These are phyloP conservation scores for Pempheris klunzingeri DNA, from an alignment of 2,797 vertebrate species.

Conservation along the genomic window DNA sequence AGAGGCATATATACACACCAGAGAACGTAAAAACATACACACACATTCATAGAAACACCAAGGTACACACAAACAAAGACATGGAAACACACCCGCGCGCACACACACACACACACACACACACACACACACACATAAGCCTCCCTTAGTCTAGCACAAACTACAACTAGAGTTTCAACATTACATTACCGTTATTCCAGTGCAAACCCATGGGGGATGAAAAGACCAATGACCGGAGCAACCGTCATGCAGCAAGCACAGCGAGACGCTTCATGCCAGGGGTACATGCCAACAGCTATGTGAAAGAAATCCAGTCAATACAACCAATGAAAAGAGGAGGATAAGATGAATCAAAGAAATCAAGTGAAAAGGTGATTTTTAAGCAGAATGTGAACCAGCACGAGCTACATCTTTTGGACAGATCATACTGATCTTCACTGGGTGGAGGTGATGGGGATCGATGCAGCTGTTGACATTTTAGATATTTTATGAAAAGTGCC, in stretches of 20 bases:
- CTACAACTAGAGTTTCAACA: constrained; percentile 29
- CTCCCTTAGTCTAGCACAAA: constrained; percentile 23
- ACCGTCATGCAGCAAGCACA: constrained; percentile 84
- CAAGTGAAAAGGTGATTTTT: constrained; percentile 1
- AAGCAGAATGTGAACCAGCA: constrained; percentile 21
- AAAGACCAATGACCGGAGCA: constrained; percentile 65
- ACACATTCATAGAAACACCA: constrained; percentile 15
- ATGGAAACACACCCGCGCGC: constrained; percentile 69
- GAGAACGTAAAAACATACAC: constrained; percentile 75
- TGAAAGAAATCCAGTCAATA: constrained; percentile 64
- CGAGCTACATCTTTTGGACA: background rate
- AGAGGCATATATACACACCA: background rate
- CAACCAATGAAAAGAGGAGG: constrained; percentile 37
- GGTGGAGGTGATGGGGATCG: constrained; percentile 2
- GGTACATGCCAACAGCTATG: constrained; percentile 74
- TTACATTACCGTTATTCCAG: constrained; percentile 65
- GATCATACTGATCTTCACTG: constrained; percentile 29
- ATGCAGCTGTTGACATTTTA: constrained; percentile 1
- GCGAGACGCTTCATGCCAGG: constrained; percentile 76
- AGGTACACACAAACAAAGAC: constrained; percentile 65
- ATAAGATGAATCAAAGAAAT: constrained; percentile 32
- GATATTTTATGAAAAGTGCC: background rate
- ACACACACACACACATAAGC: constrained; percentile 42
- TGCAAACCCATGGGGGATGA: constrained; percentile 65
- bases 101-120: constrained; percentile 16